A percentile compares a stretch with the other conserved stretches of the same genome.
These are phyloP conservation scores for Brotula barbata DNA, from an alignment of 2,797 vertebrate genomes.

Conservation along the genomic window DNA sequence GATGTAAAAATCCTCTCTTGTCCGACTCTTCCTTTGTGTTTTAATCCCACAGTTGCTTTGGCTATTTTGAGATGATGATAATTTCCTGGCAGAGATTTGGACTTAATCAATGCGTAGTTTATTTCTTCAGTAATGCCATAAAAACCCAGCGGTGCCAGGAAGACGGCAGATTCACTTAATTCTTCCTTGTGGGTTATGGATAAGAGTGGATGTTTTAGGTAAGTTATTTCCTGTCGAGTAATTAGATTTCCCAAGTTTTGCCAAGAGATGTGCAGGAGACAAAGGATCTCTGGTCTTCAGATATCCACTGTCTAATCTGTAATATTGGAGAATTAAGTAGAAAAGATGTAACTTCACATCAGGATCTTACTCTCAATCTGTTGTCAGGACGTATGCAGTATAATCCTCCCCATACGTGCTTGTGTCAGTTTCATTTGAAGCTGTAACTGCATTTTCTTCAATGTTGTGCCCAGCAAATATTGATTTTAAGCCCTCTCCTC, in stretches of 20 bases:
- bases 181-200: constrained; percentile 45
- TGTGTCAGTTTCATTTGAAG: constrained; percentile 20
- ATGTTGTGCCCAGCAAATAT: constrained; percentile 53
- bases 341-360: neutral
- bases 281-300: neutral
- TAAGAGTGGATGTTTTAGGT: constrained; percentile 30
- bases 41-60: constrained; percentile 23
- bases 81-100: constrained; percentile 19
- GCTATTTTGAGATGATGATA: constrained; percentile 37
- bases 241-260: neutral
- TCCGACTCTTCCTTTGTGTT: constrained; percentile 10
- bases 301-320: no score
- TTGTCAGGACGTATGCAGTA: no score
- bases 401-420: no score
- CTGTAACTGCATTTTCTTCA: constrained; percentile 41
- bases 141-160: constrained; percentile 24
- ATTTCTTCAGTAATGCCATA: constrained; percentile 26
- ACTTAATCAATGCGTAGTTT: constrained; percentile 42
- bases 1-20: neutral
- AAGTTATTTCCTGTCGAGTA: neutral
- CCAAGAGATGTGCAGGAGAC: neutral
- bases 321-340: neutral
- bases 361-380: constrained; percentile 4
- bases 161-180: constrained; percentile 31
- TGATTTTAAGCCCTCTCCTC: constrained; percentile 53